These are phyloP conservation scores for Lethenteron reissneri DNA, from an alignment of 2,113 vertebrate species.

Conservation along the genomic window DNA sequence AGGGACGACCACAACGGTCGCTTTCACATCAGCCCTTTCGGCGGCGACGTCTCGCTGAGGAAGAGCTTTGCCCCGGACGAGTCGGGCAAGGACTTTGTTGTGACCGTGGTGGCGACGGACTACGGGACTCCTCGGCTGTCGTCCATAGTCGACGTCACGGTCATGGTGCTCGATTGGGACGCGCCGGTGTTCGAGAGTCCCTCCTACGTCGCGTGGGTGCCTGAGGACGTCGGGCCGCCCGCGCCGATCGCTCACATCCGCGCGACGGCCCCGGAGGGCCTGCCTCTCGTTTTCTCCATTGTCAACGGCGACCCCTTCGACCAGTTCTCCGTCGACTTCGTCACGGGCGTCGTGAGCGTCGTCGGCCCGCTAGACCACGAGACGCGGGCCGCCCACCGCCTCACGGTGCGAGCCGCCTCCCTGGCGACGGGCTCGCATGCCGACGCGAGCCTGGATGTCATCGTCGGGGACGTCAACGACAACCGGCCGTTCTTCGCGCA, in stretches of 20 bases:
- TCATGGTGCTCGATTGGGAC: conserved; percentile 71
- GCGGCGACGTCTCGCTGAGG: conserved; percentile 53
- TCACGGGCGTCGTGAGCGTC: conserved; percentile 69
- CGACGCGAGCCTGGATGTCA: conserved; percentile 72
- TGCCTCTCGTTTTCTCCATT: conserved; percentile 82
- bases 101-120: conserved; percentile 36
- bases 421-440: conserved; percentile 57
- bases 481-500: conserved; percentile 52
- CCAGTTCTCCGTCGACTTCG: conserved; percentile 79
- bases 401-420: conserved; percentile 62
- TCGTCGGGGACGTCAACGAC: conserved; percentile 72
- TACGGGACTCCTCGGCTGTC: conserved; percentile 46
- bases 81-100: conserved; percentile 64
- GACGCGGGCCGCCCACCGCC: conserved; percentile 69
- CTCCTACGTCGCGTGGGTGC: conserved; percentile 80
- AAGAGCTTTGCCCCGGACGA: conserved; percentile 56
- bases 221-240: conserved; percentile 53
- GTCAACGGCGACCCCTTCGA: conserved; percentile 68
- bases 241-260: conserved; percentile 68
- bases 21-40: conserved; percentile 54
- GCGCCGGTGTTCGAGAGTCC: conserved; percentile 70
- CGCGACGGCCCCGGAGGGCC: conserved; percentile 74
- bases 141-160: conserved; percentile 44
- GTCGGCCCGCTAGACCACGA: conserved; percentile 64
- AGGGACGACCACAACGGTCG: conserved; percentile 59